phyloP scores from a whole-genome alignment of 2,797 vertebrate genomes.

The Spinibarbus caldwelli region DNA sequence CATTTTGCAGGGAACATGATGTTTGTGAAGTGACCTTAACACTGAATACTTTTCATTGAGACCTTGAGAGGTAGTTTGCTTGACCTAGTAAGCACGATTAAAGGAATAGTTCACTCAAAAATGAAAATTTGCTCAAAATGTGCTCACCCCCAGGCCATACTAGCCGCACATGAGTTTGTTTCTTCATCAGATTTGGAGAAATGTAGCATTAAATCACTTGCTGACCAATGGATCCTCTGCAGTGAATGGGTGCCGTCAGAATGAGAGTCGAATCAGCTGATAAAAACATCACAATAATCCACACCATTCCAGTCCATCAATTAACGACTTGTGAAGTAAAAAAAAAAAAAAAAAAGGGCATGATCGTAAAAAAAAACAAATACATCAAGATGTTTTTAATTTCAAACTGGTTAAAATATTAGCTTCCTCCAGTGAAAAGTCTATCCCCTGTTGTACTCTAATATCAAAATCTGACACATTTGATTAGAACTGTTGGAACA shows the following conservation, averaged over 20 bases:
- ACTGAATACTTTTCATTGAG: neutral
- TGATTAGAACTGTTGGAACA: neutral
- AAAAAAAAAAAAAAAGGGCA: neutral
- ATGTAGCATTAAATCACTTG: neutral
- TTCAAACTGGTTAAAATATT: neutral
- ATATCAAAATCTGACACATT: neutral
- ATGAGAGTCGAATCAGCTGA: neutral
- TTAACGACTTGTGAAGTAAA: neutral
- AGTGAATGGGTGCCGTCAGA: neutral
- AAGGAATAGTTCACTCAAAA: neutral
- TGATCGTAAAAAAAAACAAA: neutral
- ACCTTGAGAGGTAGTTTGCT: neutral
- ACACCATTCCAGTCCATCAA: neutral
- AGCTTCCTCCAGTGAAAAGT: neutral
- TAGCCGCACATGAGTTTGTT: neutral
- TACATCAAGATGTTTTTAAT: neutral
- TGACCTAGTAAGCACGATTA: neutral
- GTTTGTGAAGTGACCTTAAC: neutral
- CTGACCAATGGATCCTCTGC: neutral
- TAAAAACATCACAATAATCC: neutral
- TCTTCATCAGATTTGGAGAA: neutral
- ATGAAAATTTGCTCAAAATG: neutral
- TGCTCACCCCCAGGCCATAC: neutral
- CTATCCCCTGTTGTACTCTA: neutral
- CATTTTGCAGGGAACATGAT: neutral